Base-by-base conservation (phyloP, 30 jellyfish, hydroid and myxozoan species). In the Morbakka virulenta region DNA sequence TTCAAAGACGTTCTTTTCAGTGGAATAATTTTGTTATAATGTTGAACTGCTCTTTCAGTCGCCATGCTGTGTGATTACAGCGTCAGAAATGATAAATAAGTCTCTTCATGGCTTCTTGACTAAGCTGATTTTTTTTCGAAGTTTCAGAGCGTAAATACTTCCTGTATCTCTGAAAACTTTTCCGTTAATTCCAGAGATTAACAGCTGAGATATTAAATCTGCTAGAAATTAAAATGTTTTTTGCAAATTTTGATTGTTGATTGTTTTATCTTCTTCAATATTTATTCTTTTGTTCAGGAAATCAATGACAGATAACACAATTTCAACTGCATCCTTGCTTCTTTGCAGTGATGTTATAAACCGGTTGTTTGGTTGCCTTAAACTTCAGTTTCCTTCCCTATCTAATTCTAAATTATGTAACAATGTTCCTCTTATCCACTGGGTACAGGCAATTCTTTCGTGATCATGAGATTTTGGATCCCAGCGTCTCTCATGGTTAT, bases 31-130 rank as follows among this genome's bases (percentile, higher is more conserved):
- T 80, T 52, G 82, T 80, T 80, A 35, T 80, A 80, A 66, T 72
- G 84, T 28, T 57, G 50, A 1, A 72, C 87, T 47, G 74, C 79
- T 14, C 68, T 0, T 64, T 76, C 51, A 9, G 87, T 76, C 6
- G 87, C 87, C 80, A 76, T 76, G 53, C 87, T 76, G 74, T 76
- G 75, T 20, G 83, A 70, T 2, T 47, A 13, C 21, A 76, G 27
- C 35, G 78, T 64, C 62, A 76, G 25, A 61, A 72, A 50, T 27
- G 77, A 72, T 32, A 73, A 28, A 50, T 26, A 28, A 76, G 47
- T 36, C 9, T 31, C 47, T 57, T 62, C 75, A 76, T 2, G 75
- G 62, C 31, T 61, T 78, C 80, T 2, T 29, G 12, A 61, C 87
- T 76, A 24, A 78, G 79, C 50, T 62, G 87, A 14, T 69, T 76